A percentile compares a stretch with the other conserved stretches of the same genome.
phyloP scores from a whole-genome alignment of 2,888 invertebrate species.

The Ichneumoninae sp. region DNA sequence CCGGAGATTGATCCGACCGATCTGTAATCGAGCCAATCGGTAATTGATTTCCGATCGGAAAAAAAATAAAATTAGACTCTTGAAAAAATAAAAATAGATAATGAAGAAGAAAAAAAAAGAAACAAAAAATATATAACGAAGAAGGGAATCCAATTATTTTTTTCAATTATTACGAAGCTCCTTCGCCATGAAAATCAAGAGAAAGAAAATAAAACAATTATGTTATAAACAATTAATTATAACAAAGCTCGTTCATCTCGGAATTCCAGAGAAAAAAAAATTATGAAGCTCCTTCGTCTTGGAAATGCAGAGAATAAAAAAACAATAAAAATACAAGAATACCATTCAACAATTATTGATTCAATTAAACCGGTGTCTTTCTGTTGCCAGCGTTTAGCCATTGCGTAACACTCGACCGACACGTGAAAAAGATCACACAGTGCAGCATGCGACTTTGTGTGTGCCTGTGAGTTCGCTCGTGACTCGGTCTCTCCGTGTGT shows the following conservation, averaged over 20 bases:
- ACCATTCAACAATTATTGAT: conserved; percentile 39
- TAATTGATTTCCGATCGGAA: not conserved
- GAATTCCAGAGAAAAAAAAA: not conserved
- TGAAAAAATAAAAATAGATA: not conserved
- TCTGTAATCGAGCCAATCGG: not conserved
- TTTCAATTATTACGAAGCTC: too few relatives aligned
- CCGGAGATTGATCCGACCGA: not conserved
- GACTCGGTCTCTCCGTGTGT: conserved; percentile 6
- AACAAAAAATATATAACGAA: too few relatives aligned
- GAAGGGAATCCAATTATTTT: too few relatives aligned
- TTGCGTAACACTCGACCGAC: conserved; percentile 53
- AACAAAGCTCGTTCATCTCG: too few relatives aligned
- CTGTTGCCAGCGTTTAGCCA: conserved; percentile 7
- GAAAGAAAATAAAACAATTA: not conserved
- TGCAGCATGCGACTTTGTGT: conserved; percentile 31
- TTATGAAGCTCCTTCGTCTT: not conserved
- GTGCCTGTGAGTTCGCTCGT: conserved; percentile 1
- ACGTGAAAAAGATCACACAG: conserved; percentile 48
- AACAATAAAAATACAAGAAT: not conserved
- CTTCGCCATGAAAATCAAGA: too few relatives aligned
- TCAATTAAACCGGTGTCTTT: conserved; percentile 40
- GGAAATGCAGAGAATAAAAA: not conserved
- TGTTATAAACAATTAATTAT: too few relatives aligned
- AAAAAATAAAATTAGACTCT: not conserved
- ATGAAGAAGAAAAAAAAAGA: too few relatives aligned